Percentiles rank a stretch among this genome's conserved stretches.
Conservation (phyloP, 2,797 vertebrate species). For the Columba guinea region DNA sequence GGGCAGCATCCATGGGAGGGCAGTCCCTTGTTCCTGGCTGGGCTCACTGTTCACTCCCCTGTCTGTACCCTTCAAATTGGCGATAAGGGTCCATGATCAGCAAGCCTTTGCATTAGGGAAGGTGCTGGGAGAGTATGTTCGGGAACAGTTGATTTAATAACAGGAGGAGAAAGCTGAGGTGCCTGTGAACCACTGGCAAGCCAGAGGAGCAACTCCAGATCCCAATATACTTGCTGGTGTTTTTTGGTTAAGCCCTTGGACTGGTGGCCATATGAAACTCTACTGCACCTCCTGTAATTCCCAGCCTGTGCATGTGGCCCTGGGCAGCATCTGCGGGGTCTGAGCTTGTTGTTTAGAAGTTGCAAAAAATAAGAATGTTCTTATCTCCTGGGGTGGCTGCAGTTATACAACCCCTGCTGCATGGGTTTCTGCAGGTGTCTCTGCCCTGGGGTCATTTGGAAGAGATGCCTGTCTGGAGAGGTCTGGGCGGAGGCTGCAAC, state of each 20-base stretch:
- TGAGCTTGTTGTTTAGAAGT: neutral
- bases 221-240: fast-evolving
- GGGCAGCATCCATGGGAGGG: neutral
- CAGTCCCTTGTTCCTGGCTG: neutral
- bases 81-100: neutral
- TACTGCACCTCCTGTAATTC: neutral
- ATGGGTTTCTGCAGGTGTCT: neutral
- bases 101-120: neutral
- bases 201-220: neutral
- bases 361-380: neutral
- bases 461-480: neutral
- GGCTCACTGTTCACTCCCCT: neutral
- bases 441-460: neutral
- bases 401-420: neutral
- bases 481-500: neutral
- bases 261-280: neutral
- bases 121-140: neutral
- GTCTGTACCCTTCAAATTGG: neutral
- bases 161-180: neutral
- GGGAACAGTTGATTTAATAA: neutral
- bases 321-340: neutral
- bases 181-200: neutral
- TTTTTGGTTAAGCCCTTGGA: neutral
- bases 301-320: neutral
- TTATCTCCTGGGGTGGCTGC: neutral